Evolutionary conservation across 2,797 vertebrate genomes (phyloP).

Genomic region (Tolypeutes matacus): DNA sequence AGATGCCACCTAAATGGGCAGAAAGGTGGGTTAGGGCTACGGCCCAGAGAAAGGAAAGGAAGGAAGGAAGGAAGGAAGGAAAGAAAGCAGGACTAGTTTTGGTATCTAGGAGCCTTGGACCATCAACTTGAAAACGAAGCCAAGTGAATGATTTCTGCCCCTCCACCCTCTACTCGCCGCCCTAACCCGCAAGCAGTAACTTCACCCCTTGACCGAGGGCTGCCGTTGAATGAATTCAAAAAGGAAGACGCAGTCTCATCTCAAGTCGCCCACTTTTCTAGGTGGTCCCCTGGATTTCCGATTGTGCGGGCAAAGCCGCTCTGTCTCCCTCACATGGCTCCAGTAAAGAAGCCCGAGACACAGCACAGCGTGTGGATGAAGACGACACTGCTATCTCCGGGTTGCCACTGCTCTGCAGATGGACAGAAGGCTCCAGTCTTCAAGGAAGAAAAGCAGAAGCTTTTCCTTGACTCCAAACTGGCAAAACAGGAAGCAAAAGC

Average conservation of each 20-base stretch:
- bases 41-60: conserved; percentile 12
- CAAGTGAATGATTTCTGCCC: background rate
- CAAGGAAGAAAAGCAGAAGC: background rate
- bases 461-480: background rate
- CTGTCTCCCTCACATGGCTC: background rate
- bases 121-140: background rate
- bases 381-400: background rate
- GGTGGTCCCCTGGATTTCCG: background rate
- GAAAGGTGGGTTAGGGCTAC: conserved; percentile 53
- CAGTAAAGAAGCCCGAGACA: background rate
- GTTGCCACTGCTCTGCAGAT: background rate
- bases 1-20: background rate
- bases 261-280: background rate
- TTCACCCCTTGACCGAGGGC: background rate
- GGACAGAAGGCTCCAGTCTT: conserved; percentile 48
- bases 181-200: background rate
- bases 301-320: background rate
- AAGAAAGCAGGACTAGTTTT: background rate
- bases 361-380: background rate
- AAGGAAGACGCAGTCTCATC: background rate
- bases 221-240: background rate
- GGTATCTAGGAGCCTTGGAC: background rate
- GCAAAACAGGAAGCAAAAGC: conserved; percentile 5
- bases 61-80: background rate
- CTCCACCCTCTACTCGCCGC: background rate